Conservation (phyloP, 2,797 vertebrate genomes). For the Halcyon badia region DNA sequence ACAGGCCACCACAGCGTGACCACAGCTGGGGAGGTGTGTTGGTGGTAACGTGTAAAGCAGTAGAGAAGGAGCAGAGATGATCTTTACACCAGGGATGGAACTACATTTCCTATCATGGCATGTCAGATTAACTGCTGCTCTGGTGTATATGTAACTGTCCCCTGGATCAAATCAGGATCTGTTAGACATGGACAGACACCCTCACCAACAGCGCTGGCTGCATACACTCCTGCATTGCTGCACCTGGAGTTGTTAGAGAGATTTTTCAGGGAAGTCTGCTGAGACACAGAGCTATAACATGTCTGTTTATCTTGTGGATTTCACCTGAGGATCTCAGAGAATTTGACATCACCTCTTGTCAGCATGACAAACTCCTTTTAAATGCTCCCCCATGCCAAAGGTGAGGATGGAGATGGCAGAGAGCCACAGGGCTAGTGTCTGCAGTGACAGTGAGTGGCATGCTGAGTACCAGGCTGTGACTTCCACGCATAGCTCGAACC, state of each 20-base stretch:
- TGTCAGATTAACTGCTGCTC: not conserved
- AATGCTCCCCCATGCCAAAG: not conserved
- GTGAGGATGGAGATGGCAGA: not conserved
- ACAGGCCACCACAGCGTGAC: too few species aligned
- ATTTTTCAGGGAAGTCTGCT: not conserved
- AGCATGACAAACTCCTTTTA: not conserved
- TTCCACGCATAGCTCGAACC: not conserved
- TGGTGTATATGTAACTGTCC: not conserved
- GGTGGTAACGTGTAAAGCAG: not conserved
- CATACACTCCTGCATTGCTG: not conserved
- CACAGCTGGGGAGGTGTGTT: not conserved
- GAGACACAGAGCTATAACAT: not conserved
- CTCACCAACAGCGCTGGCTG: not conserved
- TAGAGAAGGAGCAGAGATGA: not conserved
- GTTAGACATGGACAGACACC: not conserved
- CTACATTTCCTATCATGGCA: not conserved
- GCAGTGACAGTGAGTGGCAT: not conserved
- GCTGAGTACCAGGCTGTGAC: not conserved
- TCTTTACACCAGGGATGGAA: not conserved
- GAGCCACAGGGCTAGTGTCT: not conserved
- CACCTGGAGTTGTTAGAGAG: not conserved
- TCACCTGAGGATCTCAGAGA: not conserved
- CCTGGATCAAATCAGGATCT: not conserved
- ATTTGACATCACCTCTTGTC: not conserved
- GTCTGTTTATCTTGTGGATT: not conserved